These are phyloP conservation scores for Propithecus perrieri DNA, from an alignment of 2,797 vertebrate species.

Conservation along the genomic window DNA sequence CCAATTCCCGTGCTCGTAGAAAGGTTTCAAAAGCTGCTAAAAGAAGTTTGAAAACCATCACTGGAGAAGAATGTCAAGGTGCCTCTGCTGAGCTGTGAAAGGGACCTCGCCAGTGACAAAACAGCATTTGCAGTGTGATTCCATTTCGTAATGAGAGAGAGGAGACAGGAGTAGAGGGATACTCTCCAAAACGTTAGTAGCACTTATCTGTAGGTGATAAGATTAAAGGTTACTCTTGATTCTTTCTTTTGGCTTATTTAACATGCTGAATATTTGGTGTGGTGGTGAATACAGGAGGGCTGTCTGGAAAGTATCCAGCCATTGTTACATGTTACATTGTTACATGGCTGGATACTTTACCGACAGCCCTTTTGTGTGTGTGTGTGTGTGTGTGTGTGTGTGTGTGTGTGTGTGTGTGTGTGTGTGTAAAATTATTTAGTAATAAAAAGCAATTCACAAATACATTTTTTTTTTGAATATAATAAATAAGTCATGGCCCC, in stretches of 20 bases:
- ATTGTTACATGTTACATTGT: no score
- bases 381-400: no score
- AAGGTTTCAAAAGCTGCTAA: not conserved
- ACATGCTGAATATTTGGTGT: not conserved
- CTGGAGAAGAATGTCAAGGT: not conserved
- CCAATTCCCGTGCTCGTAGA: not conserved
- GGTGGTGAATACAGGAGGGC: not conserved
- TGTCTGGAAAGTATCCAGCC: no score
- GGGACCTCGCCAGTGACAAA: not conserved
- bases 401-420: no score
- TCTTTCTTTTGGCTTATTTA: not conserved
- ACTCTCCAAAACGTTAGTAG: not conserved
- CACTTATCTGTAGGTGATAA: not conserved
- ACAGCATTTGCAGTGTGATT: not conserved
- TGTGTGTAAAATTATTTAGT: not conserved
- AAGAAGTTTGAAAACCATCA: not conserved
- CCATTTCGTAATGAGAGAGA: not conserved
- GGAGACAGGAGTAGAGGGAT: not conserved
- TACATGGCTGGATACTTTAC: no score
- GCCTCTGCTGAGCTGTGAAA: not conserved
- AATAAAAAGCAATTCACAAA: not conserved
- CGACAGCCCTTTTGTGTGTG: no score
- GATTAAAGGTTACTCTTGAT: not conserved
- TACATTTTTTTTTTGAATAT: not conserved
- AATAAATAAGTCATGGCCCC: not conserved